Evolutionary conservation across 2,113 vertebrate genomes (phyloP), one percentile per base, ranked within the genome.

Genomic region (Engystomops pustulosus): DNA sequence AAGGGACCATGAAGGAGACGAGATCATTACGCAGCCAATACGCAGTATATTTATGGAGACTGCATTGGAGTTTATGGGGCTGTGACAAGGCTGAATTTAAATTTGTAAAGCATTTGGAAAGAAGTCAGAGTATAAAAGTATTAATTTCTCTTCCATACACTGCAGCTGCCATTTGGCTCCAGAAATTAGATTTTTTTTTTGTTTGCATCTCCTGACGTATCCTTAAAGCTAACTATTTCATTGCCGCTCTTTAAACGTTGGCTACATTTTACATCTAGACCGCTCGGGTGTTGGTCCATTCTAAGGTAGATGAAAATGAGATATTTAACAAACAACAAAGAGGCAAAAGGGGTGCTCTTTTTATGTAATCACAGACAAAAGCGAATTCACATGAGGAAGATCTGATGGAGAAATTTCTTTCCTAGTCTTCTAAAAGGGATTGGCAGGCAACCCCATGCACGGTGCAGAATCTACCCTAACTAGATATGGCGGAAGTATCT

Each of bases 161-260:
- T 84, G 62, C 74, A 4, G 74, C 60, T 84, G 44, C 82, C 41
- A 67, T 68, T 79, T 85, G 83, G 75, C 83, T 78, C 51, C 70
- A 49, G 12, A 69, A 27, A n/a, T n/a, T n/a, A n/a, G 4, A 30
- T 51, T 23, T 15, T 49, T 45, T 55, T n/a, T n/a, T 76, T 65
- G 25, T 58, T 58, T 58, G 32, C 74, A 58, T 77, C 11, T 36
- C 17, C 15, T 38, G 20, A 23, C 20, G 55, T 53, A 14, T 14
- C 34, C 32, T 34, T 58, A 25, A 23, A 49, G 23, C 3, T 71
- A 38, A 38, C 55, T 65, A 32, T 65, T 65, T 65, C 60, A 65
- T 34, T 65, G 30, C 60, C 27, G 27, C 5, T 27, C 11, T 14
- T 9, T 8, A 58, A n/a, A n/a, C n/a, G n/a, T n/a, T n/a, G n/a